Conservation (phyloP, 1,140 invertebrate genomes). For the Aphaenogaster floridana region DNA sequence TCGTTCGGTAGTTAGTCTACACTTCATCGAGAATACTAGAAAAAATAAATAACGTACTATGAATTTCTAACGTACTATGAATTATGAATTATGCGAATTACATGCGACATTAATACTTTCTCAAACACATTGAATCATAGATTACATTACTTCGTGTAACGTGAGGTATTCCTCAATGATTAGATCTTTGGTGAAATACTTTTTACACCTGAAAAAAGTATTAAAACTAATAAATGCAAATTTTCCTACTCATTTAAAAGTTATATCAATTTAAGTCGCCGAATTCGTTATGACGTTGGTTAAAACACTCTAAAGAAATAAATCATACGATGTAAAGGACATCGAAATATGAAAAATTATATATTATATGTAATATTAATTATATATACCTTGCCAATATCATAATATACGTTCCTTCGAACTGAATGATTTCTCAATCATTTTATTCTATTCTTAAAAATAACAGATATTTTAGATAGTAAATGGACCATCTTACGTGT, state of each 20-base stretch:
- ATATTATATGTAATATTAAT: background rate
- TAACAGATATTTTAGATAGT: constrained; percentile 33
- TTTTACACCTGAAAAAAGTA: background rate
- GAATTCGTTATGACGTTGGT: background rate
- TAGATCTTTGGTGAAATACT: background rate
- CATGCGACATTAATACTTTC: background rate
- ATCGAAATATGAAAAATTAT: background rate
- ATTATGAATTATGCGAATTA: constrained; percentile 54
- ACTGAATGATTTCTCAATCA: constrained; percentile 24
- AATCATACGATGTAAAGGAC: background rate
- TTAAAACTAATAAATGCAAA: background rate
- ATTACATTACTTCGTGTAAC: background rate
- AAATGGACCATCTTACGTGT: constrained; percentile 25
- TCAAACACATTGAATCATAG: background rate
- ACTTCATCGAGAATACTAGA: constrained; percentile 60
- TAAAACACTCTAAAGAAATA: background rate
- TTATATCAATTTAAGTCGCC: background rate
- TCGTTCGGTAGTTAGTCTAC: constrained; percentile 50
- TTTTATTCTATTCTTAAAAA: constrained; percentile 15
- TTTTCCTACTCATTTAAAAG: background rate
- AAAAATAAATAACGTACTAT: constrained; percentile 72
- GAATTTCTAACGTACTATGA: constrained; percentile 63
- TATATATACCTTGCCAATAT: background rate
- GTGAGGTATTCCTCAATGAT: constrained; percentile 3
- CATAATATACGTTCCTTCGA: background rate